Conservation (phyloP, 2,113 vertebrate species). For the Lynx canadensis region DNA sequence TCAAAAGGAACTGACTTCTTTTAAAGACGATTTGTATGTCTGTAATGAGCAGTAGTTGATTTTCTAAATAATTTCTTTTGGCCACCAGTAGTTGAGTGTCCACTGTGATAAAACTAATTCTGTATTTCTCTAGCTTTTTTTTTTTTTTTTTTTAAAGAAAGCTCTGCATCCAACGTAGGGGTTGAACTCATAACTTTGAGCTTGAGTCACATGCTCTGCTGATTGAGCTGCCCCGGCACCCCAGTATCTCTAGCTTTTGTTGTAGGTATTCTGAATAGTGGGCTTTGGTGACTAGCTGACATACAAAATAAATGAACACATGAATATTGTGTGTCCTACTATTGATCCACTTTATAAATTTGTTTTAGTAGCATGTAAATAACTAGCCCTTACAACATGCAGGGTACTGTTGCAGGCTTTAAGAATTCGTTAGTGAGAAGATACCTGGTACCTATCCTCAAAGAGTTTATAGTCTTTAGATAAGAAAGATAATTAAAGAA, state of each 20-base stretch:
- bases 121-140: not conserved
- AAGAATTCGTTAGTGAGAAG: not conserved
- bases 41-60: not conserved
- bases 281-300: not conserved
- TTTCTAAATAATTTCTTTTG: not conserved
- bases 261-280: not conserved
- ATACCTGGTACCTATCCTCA: not conserved
- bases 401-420: not conserved
- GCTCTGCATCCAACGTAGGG: not conserved
- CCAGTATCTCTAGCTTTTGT: not conserved
- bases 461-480: not conserved
- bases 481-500: conserved; percentile 4
- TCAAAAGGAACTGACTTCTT: not conserved
- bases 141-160: not conserved
- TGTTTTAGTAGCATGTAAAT: not conserved
- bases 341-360: not conserved
- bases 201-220: not conserved
- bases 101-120: not conserved
- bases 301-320: not conserved
- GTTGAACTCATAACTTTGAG: not conserved
- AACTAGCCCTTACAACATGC: not conserved
- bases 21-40: not conserved
- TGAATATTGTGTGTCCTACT: not conserved
- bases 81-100: not conserved
- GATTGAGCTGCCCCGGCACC: not conserved